A percentile compares a stretch with the other conserved stretches of the same genome.
phyloP scores from a whole-genome alignment of 2,888 invertebrate species.

The Drosophila paranaensis region DNA sequence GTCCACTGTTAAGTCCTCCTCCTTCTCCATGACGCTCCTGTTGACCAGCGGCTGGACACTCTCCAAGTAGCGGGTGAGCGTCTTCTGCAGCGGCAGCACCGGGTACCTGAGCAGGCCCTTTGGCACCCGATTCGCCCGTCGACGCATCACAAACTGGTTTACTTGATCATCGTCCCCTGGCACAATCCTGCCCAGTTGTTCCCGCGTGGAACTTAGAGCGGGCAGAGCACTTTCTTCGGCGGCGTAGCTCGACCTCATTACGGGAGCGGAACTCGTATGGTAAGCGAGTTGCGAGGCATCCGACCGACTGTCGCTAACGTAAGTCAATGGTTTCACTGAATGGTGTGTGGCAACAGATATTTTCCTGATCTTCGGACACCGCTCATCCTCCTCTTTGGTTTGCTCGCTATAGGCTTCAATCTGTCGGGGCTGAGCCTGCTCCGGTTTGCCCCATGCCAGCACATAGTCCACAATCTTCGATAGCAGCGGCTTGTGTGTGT shows the following conservation, averaged over 20 bases:
- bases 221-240: background rate
- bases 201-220: background rate
- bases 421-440: background rate
- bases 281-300: background rate
- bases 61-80: conserved; percentile 90
- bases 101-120: conserved; percentile 86
- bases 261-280: background rate
- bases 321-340: background rate
- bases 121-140: background rate
- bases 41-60: conserved; percentile 92
- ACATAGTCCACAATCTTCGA: conserved; percentile 3
- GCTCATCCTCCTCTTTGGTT: background rate
- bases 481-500: background rate
- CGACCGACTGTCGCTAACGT: background rate
- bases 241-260: background rate
- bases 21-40: conserved; percentile 88
- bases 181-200: background rate
- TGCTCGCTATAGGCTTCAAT: background rate
- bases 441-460: conserved; percentile 9
- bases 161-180: background rate
- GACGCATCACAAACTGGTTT: background rate
- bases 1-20: conserved; percentile 87
- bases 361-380: background rate
- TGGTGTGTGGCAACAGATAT: background rate
- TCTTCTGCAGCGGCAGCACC: conserved; percentile 92